Evolutionary conservation across 64 coral and sea anemone species (phyloP), one percentile per base, ranked within the genome.

Genomic region (Actinia equina): DNA sequence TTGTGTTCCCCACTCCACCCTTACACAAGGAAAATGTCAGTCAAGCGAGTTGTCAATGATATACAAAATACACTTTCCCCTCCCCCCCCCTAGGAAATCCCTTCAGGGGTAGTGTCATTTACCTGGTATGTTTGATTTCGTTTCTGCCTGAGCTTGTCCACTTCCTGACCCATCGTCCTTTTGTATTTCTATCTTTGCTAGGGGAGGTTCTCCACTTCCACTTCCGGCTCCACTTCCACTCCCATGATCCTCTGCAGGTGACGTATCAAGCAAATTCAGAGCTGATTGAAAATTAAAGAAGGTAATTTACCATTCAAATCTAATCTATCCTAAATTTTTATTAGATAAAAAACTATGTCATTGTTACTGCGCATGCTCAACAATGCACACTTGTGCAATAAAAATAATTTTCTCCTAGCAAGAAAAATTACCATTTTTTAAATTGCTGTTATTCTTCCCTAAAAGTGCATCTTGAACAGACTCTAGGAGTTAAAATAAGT

Each of bases 381-480:
- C 46, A 6, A 49, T 49, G 7, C 46, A 8, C 46, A 8, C 46
- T 49, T 49, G 46, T 8, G 46, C 46, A 49, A 49, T 49, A 49
- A 19, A 17, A 17, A 60, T 15, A 13, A 18, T 19, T 60, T 60
- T 60, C 59, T 65, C 6, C n/a, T 25, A 65, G n/a, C 7, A 65
- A n/a, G 22, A 20, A 15, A 88, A 45, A 67, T 77, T 78, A 90
- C 89, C 89, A 46, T 52, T 90, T 15, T 90, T 65, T 56, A 90
- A 49, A 54, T 90, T n/a, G 62, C 74, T 56, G 82, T 37, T 37
- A 37, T 55, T 60, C 58, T 90, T 14, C 6, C 77, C 77, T 79
- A 14, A 14, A 17, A 79, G 44, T 5, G 30, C 77, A 79, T 79
- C 77, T 23, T 65, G 19, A 0, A 65, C 22, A 20, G 62, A 65